A percentile compares a stretch with the other conserved stretches of the same genome.
Conservation (phyloP, 2,113 vertebrate genomes). For the Thomomys bottae region DNA sequence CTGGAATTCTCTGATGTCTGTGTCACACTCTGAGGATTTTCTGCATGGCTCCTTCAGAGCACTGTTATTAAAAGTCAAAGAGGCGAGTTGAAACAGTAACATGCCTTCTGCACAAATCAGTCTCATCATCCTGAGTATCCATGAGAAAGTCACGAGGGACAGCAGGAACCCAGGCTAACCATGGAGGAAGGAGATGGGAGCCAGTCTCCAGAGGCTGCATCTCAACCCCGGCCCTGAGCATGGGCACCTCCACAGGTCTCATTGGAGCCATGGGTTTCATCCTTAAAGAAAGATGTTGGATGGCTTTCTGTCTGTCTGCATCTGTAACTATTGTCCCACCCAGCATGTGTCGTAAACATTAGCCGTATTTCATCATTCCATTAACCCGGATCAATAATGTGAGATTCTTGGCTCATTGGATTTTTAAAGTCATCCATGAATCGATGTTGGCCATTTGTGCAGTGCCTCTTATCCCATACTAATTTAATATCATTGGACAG, state of each 20-base stretch:
- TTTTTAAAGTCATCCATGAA: slow-evolving; percentile 75
- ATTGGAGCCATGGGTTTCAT: slow-evolving; percentile 53
- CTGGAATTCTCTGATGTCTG: neutral
- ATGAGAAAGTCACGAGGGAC: neutral
- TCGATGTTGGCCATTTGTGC: slow-evolving; percentile 63
- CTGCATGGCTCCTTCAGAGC: neutral
- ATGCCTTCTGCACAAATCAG: neutral
- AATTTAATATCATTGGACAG: slow-evolving; percentile 58
- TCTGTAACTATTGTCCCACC: slow-evolving; percentile 76
- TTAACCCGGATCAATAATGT: slow-evolving; percentile 73
- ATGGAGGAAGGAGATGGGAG: neutral
- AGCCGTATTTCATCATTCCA: slow-evolving; percentile 60
- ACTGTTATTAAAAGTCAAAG: slow-evolving; percentile 8
- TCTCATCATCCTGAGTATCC: slow-evolving; percentile 7
- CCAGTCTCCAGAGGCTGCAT: neutral
- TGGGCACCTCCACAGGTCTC: slow-evolving; percentile 47
- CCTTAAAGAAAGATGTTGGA: slow-evolving; percentile 66
- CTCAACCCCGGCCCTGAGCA: neutral
- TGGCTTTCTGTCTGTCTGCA: slow-evolving; percentile 65
- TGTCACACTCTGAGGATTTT: neutral
- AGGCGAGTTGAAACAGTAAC: neutral
- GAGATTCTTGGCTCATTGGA: slow-evolving; percentile 63
- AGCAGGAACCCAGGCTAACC: neutral
- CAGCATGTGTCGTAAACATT: slow-evolving; percentile 68
- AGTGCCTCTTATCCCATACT: slow-evolving; percentile 51